Evolutionary conservation across 2,888 invertebrate genomes (phyloP).

Genomic region (Lepas anatifera): DNA sequence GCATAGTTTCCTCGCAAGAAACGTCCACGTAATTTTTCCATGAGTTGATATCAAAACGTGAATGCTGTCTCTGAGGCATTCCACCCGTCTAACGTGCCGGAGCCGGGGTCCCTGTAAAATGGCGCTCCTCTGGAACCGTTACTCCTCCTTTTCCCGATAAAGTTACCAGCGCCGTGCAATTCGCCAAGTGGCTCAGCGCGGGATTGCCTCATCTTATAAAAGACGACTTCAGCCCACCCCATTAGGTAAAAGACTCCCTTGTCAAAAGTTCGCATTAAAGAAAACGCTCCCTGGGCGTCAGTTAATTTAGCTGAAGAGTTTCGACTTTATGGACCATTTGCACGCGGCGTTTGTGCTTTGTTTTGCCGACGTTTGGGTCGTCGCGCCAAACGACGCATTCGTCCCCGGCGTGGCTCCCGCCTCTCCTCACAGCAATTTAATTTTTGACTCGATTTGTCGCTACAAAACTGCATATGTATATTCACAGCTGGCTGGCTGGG

Average conservation of each 20-base stretch:
- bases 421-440: background rate
- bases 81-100: too few relatives aligned
- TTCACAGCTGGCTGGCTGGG: background rate
- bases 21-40: too few relatives aligned
- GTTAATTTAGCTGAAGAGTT: slow-evolving; percentile 12
- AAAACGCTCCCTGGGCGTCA: slow-evolving; percentile 6
- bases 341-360: background rate
- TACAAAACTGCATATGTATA: background rate
- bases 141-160: background rate
- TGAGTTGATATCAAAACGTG: too few relatives aligned
- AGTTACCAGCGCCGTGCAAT: background rate
- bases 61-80: background rate
- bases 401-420: background rate
- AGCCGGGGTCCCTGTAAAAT: too few relatives aligned
- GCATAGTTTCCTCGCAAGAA: too few relatives aligned
- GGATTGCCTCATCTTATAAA: slow-evolving; percentile 9
- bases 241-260: slow-evolving; percentile 11
- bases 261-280: slow-evolving; percentile 11
- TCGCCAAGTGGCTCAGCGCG: background rate
- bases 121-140: too few relatives aligned
- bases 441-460: background rate
- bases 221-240: slow-evolving; percentile 6
- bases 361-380: background rate
- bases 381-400: background rate
- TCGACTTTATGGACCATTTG: slow-evolving; percentile 7